Base-by-base conservation (phyloP, 2,797 vertebrate species). In the Acanthornis magna region DNA sequence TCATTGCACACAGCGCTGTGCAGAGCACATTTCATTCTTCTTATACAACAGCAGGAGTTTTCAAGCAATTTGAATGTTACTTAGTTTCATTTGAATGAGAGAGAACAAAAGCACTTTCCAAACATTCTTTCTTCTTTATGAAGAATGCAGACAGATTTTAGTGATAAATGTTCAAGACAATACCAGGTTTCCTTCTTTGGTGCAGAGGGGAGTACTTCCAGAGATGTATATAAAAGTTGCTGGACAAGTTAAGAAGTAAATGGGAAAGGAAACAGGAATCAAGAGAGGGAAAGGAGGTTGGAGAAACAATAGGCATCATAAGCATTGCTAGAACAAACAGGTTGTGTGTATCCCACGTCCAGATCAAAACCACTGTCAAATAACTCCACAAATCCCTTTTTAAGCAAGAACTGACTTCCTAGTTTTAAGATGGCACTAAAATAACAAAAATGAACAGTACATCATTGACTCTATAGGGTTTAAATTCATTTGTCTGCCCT, bases 261-360 rank as follows among this genome's bases (percentile, higher is more conserved):
- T 2, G 7, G 10, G 11, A 85, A 75, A 82, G 29, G 8, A 75
- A 42, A 77, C 4, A 16, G n/a, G 20, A 79, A 32, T 4, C 0
- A 0, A 10, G 19, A 7, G 5, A 32, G 1, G 3, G 1, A 19
- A 55, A 36, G 11, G 7, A 88, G 50, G 20, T 1, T 3, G 1
- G 63, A 57, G 5, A 13, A 43, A 68, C 29, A 65, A 47, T 7
- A 57, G 25, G 51, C 54, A 81, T 29, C 21, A 20, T 17, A 67
- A 90, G 8, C 58, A 86, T 2, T 4, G 7, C 58, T 42, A n/a
- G 84, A 86, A 78, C 16, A 71, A 77, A 77, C 16, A 48, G 30
- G 11, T 47, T 51, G 22, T n/a, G 26, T 50, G 11, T 20, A 47
- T 45, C 16, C 16, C 62, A 78, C 2, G 2, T 26, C 19, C 57